Percentiles rank a stretch among this genome's conserved stretches.
Conservation (phyloP, 2,797 vertebrate genomes). For the Taeniopygia guttata region DNA sequence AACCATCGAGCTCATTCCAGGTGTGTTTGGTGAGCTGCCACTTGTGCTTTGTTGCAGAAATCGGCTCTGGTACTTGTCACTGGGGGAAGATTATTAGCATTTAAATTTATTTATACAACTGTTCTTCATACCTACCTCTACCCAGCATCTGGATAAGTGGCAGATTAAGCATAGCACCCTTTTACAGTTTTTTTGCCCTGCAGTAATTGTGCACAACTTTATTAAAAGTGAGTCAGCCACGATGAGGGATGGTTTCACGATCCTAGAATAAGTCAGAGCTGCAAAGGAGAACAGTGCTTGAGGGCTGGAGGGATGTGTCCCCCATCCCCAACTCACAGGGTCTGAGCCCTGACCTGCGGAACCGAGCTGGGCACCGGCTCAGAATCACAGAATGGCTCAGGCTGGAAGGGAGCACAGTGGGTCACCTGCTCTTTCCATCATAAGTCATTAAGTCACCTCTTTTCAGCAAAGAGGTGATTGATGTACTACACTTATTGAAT, state of each 20-base stretch:
- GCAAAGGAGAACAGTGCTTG: not conserved
- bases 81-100: not conserved
- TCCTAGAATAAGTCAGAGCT: accelerated
- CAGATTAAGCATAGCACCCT: not conserved
- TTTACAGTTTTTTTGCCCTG: not conserved
- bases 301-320: not conserved
- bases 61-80: not conserved
- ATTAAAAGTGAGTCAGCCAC: no score
- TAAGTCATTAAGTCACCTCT: not conserved
- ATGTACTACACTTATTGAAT: not conserved
- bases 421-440: not conserved
- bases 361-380: not conserved
- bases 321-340: accelerated
- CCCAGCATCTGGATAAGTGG: not conserved
- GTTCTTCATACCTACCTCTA: not conserved
- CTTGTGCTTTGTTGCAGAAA: not conserved
- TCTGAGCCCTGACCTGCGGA: accelerated
- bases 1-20: not conserved
- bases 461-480: not conserved
- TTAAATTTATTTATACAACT: not conserved
- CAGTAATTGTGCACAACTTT: not conserved
- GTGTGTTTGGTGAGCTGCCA: not conserved
- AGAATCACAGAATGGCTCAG: not conserved
- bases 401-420: not conserved
- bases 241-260: accelerated